Base-by-base conservation (phyloP, 2,797 vertebrate genomes). In the Lacerta bilineata region DNA sequence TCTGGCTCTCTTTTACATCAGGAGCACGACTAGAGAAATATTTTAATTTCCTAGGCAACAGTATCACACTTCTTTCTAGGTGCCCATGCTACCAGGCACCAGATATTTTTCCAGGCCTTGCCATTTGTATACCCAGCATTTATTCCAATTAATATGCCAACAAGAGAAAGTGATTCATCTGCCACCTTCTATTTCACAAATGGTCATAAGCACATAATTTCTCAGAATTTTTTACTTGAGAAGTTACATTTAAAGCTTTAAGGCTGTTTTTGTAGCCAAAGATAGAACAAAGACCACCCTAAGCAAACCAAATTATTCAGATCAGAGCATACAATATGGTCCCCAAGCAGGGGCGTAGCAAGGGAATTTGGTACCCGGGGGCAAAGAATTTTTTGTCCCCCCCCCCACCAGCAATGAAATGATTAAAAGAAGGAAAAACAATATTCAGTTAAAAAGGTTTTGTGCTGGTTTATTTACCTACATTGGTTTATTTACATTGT, bases 141-240 rank as follows among this genome's bases (percentile, higher is more conserved):
- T 86, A 86, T 55, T 33, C 66, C 9, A 36, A 25, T 43, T 66
- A 81, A 84, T 72, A 83, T 72, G 8, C 72, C 25, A 75, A 61
- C 36, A 18, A 29, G 59, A n/a, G 17, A 64, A 74, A 59, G 43
- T 61, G 59, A 76, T 43, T 64, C 25, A 64, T 29, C 17, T 23
- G 27, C 9, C 17, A 29, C 76, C 61, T 84, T 50, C 4, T 39
- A 59, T 75, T 84, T 75, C 27, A 15, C 13, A 17, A 3, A 84
- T 8, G 17, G 83, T 61, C 33, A 41, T 29, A 59, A 84, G 33
- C 46, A 25, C 23, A 61, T 10, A 55, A 8, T 25, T 76, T 9
- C 20, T 43, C 20, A 23, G 23, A 43, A 27, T 15, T 17, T 41
- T 9, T 9, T 75, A 6, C 46, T 61, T 41, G 7, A 59, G 83